phyloP scores from a whole-genome alignment of 1,140 invertebrate genomes.

The Drosophila fuyamai region DNA sequence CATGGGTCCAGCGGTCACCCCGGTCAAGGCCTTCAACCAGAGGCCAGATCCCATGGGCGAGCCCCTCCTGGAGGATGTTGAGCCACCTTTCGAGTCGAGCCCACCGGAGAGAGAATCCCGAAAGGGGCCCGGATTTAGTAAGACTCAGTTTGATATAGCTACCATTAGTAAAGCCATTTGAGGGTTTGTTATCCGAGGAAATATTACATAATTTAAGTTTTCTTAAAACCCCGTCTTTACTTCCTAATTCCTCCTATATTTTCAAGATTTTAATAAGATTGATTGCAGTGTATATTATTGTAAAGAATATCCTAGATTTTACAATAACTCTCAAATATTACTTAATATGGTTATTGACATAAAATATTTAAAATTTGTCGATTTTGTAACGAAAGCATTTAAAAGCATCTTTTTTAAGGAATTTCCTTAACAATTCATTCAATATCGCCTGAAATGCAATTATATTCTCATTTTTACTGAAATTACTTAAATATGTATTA shows the following conservation, averaged over 20 bases:
- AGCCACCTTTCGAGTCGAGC: conserved; percentile 64
- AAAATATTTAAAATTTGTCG: too few relatives aligned
- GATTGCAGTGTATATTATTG: too few relatives aligned
- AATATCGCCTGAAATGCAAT: too few relatives aligned
- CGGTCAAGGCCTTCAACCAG: conserved; percentile 60
- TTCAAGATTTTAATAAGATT: too few relatives aligned
- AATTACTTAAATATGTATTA: too few relatives aligned
- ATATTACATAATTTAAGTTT: not conserved
- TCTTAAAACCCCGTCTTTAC: not conserved
- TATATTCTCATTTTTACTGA: too few relatives aligned
- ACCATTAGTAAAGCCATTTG: conserved; percentile 56
- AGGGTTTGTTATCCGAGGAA: not conserved
- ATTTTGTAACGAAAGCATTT: too few relatives aligned
- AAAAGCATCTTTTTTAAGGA: too few relatives aligned
- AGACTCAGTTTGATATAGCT: conserved; percentile 13
- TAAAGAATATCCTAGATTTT: too few relatives aligned
- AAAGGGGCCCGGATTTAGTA: conserved; percentile 43
- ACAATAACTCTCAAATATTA: too few relatives aligned
- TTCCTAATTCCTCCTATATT: not conserved
- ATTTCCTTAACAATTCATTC: too few relatives aligned
- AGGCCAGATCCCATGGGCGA: conserved; percentile 71
- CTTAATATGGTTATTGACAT: too few relatives aligned
- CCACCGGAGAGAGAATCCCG: conserved; percentile 19
- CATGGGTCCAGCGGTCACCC: conserved; percentile 77
- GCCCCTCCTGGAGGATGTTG: conserved; percentile 66